Evolutionary conservation across 2,888 invertebrate genomes (phyloP), one percentile per base, ranked within the genome.

Genomic region (Sclerodermus sp.): DNA sequence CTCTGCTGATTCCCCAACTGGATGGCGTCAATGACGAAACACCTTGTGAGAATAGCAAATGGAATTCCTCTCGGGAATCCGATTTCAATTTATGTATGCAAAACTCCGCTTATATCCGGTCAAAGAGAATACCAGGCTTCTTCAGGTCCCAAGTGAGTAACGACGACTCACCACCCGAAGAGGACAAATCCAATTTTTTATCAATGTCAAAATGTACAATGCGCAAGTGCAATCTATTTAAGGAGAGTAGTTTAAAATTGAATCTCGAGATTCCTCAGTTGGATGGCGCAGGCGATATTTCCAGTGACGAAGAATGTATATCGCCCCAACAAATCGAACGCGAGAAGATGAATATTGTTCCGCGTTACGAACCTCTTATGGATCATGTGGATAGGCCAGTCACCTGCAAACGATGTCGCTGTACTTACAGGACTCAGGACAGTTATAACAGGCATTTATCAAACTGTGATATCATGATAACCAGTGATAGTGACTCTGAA

Each of bases 341-440:
- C 10, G 58, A 64, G 12, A 57, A 47, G 17, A 40, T 48, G 1
- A 37, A 49, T 23, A 38, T 53, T 37, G 50, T 43, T 17, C 40
- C 52, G 12, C 57, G 60, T 44, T 62, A 60, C 42, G 58, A 70
- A 4, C 73, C 76, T 62, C 63, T 69, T 2, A 60, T 80, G 32
- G 82, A 82, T 41, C 81, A 82, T 46, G 81, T 82, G 36, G 88
- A 89, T 63, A 85, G 87, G 64, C 89, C 90, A 6, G 93, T 94
- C 1, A 89, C 90, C 66, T 96, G 95, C 77, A 87, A 89, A 62
- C 85, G 90, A 57, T 96, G 95, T 71, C 91, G 91, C 66, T 89
- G 93, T 69, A 91, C 91, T 1, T 93, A 92, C 69, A 82, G 92
- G 66, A 91, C 91, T 42, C 87, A 87, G 57, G 87, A 88, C 52